Evolutionary conservation across 2,888 invertebrate genomes (phyloP).

Genomic region (Drepanosiphum platanoidis): DNA sequence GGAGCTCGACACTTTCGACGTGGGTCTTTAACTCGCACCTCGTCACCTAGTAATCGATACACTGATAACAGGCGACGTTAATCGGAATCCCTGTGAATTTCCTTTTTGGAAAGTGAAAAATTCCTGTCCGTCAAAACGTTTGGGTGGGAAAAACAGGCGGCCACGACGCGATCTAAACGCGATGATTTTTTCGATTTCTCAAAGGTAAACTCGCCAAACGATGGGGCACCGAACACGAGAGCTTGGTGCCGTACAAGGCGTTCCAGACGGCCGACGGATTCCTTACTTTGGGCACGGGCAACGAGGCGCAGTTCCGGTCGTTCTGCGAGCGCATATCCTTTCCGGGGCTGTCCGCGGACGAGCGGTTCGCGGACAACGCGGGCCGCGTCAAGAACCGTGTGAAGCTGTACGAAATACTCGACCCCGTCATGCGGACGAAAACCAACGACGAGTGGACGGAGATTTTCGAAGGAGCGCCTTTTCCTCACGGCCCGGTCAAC

Average conservation of each 20-base stretch:
- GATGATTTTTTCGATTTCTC: not conserved
- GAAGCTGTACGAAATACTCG: slow-evolving; percentile 74
- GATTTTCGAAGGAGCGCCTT: slow-evolving; percentile 77
- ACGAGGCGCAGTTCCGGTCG: slow-evolving; percentile 81
- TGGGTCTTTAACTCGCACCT: too few relatives aligned
- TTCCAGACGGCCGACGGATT: slow-evolving; percentile 85
- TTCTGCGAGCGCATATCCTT: slow-evolving; percentile 76
- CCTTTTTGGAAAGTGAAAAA: too few relatives aligned
- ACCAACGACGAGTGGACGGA: slow-evolving; percentile 80
- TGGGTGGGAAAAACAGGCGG: too few relatives aligned
- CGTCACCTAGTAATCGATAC: too few relatives aligned
- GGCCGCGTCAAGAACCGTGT: slow-evolving; percentile 80
- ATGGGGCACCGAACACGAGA: slow-evolving; percentile 94
- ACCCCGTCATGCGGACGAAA: slow-evolving; percentile 72
- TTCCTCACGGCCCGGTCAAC: slow-evolving; percentile 93
- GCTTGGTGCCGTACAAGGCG: slow-evolving; percentile 93
- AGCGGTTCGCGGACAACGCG: slow-evolving; percentile 78
- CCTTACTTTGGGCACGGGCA: slow-evolving; percentile 88
- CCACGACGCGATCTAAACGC: too few relatives aligned
- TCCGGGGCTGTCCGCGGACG: slow-evolving; percentile 73
- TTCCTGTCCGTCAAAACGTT: too few relatives aligned
- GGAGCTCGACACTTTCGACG: too few relatives aligned
- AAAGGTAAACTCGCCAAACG: slow-evolving; percentile 66
- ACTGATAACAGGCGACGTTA: too few relatives aligned
- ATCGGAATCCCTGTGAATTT: too few relatives aligned